A percentile compares a stretch with the other conserved stretches of the same genome.
phyloP scores from a whole-genome alignment of 1,140 invertebrate species.

The Euschistus heros region DNA sequence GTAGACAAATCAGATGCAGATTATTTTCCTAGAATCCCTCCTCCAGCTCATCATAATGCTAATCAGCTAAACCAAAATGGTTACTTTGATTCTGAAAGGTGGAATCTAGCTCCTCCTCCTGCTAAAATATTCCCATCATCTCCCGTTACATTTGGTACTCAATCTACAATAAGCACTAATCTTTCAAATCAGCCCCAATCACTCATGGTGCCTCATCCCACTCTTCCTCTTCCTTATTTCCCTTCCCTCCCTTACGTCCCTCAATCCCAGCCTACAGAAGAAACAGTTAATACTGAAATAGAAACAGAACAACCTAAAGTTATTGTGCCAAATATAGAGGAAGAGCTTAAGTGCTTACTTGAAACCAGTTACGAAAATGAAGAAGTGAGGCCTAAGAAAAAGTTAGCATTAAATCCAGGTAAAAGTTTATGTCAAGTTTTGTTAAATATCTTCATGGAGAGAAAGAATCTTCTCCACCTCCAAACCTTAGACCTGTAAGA shows the following conservation, averaged over 20 bases:
- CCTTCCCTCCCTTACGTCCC: constrained; percentile 40
- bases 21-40: constrained; percentile 45
- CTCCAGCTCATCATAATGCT: constrained; percentile 54
- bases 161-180: constrained; percentile 41
- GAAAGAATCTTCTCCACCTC: constrained; percentile 66
- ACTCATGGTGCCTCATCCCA: constrained; percentile 47
- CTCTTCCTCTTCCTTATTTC: constrained; percentile 51
- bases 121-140: constrained; percentile 49
- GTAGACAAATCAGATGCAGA: constrained; percentile 23
- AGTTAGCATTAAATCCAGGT: constrained; percentile 16
- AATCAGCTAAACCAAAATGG: constrained; percentile 52
- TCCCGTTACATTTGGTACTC: constrained; percentile 42
- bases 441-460: constrained; percentile 73
- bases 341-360: constrained; percentile 66
- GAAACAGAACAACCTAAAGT: constrained; percentile 63
- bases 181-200: constrained; percentile 48
- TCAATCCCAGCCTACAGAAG: constrained; percentile 16
- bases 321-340: constrained; percentile 73
- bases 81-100: constrained; percentile 60
- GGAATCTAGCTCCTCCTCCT: constrained; percentile 54
- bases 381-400: constrained; percentile 9
- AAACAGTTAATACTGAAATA: not conserved
- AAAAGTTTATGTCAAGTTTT: constrained; percentile 75
- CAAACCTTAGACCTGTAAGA: constrained; percentile 19
- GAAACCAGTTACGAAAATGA: constrained; percentile 32